A percentile compares a stretch with the other conserved stretches of the same genome.
These are phyloP conservation scores for Mustela erminea DNA, from an alignment of 2,797 vertebrate genomes.

Conservation along the genomic window DNA sequence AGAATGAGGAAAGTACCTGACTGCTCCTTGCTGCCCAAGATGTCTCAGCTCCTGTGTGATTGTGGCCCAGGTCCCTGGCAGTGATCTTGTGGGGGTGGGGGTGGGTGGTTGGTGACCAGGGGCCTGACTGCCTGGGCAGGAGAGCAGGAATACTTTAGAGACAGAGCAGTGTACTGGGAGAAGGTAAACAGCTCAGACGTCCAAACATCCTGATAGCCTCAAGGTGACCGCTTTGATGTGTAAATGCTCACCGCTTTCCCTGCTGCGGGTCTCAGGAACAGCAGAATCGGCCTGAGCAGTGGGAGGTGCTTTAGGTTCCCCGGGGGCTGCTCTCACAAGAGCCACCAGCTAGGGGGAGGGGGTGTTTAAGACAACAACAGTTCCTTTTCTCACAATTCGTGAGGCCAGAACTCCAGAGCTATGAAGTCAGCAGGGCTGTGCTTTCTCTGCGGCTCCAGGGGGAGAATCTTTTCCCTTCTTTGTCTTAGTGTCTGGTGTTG, in stretches of 20 bases:
- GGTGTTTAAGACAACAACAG: background rate
- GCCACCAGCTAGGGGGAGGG: no score
- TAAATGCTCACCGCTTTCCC: background rate
- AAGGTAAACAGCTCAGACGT: no score
- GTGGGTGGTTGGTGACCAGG: background rate
- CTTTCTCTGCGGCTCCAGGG: background rate
- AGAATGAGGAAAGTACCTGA: background rate
- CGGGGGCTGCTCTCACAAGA: background rate
- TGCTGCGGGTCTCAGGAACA: background rate
- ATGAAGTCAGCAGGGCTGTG: background rate
- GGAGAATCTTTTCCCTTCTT: background rate
- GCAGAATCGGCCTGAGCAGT: background rate
- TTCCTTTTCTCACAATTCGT: background rate
- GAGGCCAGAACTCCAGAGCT: background rate
- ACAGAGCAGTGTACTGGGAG: no score
- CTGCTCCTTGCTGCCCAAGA: accelerated
- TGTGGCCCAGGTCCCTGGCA: background rate
- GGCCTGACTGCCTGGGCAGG: background rate
- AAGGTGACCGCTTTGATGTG: background rate
- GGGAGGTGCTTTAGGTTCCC: accelerated
- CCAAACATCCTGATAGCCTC: no score
- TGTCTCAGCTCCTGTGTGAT: background rate
- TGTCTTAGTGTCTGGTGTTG: background rate
- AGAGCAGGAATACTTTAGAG: background rate
- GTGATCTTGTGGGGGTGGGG: background rate